Evolutionary conservation across 2,797 vertebrate species (phyloP).

Genomic region (Gymnodraco acuticeps): DNA sequence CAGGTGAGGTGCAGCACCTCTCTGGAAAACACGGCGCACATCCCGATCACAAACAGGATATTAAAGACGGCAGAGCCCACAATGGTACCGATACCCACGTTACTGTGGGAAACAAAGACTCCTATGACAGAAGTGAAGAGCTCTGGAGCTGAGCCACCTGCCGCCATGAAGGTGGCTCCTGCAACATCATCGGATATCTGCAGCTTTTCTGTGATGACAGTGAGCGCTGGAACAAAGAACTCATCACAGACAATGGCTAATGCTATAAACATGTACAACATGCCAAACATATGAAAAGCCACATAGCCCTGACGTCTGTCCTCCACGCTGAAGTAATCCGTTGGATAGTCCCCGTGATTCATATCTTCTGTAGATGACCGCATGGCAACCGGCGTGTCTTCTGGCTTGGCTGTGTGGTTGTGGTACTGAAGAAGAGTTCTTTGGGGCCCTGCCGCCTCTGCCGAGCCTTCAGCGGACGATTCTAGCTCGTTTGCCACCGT

Average conservation of each 20-base stretch:
- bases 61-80: constrained; percentile 98
- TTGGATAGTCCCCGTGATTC: constrained; percentile 91
- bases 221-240: constrained; percentile 96
- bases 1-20: constrained; percentile 96
- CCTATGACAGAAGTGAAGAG: constrained; percentile 98
- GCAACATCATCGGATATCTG: constrained; percentile 96
- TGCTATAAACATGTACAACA: constrained; percentile 99
- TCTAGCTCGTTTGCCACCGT: constrained; percentile 47
- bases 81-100: constrained; percentile 97
- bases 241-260: constrained; percentile 97
- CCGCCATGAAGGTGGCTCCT: constrained; percentile 98
- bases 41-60: constrained; percentile 98
- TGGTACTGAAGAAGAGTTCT: constrained; percentile 92
- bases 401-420: constrained; percentile 72
- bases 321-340: constrained; percentile 90
- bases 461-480: constrained; percentile 52
- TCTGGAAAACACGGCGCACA: constrained; percentile 97
- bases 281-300: constrained; percentile 91
- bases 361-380: constrained; percentile 68
- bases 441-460: constrained; percentile 73
- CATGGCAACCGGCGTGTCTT: constrained; percentile 73
- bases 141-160: constrained; percentile 96
- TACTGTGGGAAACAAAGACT: constrained; percentile 96
- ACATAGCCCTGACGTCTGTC: constrained; percentile 91
- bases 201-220: constrained; percentile 95